Evolutionary conservation across 2,888 invertebrate species (phyloP).

Genomic region (Cephalotes varians): DNA sequence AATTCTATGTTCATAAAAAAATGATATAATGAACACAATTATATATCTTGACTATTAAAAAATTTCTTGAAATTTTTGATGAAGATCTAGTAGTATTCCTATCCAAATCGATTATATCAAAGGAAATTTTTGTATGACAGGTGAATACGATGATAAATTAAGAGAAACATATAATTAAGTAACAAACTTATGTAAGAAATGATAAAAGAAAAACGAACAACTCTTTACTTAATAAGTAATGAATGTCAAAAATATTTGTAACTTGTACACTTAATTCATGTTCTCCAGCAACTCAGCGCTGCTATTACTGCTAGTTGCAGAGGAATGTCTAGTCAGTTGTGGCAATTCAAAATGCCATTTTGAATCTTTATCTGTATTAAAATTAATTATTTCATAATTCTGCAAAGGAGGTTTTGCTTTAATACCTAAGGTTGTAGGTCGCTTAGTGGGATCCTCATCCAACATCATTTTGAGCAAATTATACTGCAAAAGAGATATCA

Average conservation of each 20-base stretch:
- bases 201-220: constrained; percentile 28
- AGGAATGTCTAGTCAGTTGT: constrained; percentile 80
- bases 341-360: constrained; percentile 88
- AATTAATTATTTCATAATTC: constrained; percentile 78
- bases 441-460: constrained; percentile 89
- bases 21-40: not conserved
- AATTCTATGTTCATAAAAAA: not conserved
- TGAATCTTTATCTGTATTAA: constrained; percentile 82
- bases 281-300: constrained; percentile 72
- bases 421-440: constrained; percentile 93
- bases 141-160: not conserved
- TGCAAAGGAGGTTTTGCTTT: constrained; percentile 88
- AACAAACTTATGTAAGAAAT: constrained; percentile 21
- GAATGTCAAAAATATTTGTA: constrained; percentile 19
- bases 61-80: not conserved
- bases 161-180: not conserved
- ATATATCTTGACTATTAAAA: not conserved
- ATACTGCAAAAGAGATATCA: constrained; percentile 87
- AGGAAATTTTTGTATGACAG: not conserved
- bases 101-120: not conserved
- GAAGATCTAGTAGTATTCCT: not conserved
- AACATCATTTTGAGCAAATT: constrained; percentile 92
- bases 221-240: constrained; percentile 12
- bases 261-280: constrained; percentile 57
- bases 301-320: constrained; percentile 78